These are phyloP conservation scores for Poecile atricapillus DNA, from an alignment of 2,113 vertebrate genomes.

Conservation along the genomic window DNA sequence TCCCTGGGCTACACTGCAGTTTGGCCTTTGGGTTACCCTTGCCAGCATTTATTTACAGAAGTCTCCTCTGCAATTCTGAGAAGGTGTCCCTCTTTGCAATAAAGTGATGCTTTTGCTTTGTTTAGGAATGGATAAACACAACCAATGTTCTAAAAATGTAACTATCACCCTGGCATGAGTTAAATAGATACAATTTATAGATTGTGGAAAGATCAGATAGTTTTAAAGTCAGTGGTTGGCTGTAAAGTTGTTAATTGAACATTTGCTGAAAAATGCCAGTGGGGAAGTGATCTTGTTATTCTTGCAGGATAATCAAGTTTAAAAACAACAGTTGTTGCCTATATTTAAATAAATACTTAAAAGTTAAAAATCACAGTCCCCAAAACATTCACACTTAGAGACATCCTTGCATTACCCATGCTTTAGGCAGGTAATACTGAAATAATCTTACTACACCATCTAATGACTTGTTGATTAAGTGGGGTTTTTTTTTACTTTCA, in stretches of 20 bases:
- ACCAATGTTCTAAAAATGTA: background rate
- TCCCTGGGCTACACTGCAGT: background rate
- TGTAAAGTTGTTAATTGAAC: conserved; percentile 15
- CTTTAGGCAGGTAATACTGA: background rate
- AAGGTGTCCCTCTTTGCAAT: background rate
- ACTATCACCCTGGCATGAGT: background rate
- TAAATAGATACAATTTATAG: background rate
- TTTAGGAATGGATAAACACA: background rate
- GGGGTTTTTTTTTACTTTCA: background rate
- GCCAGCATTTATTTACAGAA: background rate
- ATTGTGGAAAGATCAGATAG: background rate
- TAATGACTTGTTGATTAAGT: background rate
- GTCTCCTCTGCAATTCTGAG: background rate
- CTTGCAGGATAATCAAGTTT: background rate
- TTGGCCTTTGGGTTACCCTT: background rate
- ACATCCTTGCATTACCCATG: background rate
- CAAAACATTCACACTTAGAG: background rate
- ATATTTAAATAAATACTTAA: background rate
- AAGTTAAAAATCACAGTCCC: background rate
- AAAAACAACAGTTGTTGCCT: background rate
- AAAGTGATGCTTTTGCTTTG: background rate
- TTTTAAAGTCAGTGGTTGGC: background rate
- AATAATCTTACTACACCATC: background rate
- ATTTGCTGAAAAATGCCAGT: background rate
- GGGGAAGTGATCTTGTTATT: background rate